Evolutionary conservation across 2,888 invertebrate species (phyloP).

Genomic region (Lepidocyrtinus sp.): DNA sequence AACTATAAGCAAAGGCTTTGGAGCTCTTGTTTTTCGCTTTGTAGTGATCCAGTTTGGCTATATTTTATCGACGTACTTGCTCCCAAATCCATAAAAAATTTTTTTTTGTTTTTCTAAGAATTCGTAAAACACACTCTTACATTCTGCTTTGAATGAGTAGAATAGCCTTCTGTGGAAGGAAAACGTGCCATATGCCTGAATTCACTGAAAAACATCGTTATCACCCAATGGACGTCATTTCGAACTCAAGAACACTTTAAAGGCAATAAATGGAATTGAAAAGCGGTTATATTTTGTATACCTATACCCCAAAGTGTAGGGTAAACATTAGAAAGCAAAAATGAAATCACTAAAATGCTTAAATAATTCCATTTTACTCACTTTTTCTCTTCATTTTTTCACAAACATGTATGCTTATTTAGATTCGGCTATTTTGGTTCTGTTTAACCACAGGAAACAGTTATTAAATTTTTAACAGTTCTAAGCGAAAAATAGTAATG

Average conservation of each 20-base stretch:
- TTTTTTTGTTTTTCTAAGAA: background rate
- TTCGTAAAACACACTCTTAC: background rate
- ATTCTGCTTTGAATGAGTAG: background rate
- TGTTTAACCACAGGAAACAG: too few relatives aligned
- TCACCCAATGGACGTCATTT: slow-evolving; percentile 12
- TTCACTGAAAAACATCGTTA: background rate
- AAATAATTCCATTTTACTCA: too few relatives aligned
- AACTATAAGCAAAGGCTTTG: background rate
- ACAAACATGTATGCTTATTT: too few relatives aligned
- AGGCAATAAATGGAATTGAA: slow-evolving; percentile 11
- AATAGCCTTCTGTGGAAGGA: background rate
- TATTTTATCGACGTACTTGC: background rate
- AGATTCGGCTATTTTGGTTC: too few relatives aligned
- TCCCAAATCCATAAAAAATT: background rate
- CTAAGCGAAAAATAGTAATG: too few relatives aligned
- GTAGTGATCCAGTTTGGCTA: background rate
- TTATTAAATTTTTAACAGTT: too few relatives aligned
- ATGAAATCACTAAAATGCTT: background rate
- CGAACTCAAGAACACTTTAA: background rate
- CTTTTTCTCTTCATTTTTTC: too few relatives aligned
- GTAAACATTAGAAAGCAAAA: background rate
- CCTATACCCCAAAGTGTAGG: background rate
- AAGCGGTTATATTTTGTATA: background rate
- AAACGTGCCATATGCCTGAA: background rate
- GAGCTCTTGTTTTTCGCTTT: background rate